phyloP scores from a whole-genome alignment of 2,113 vertebrate genomes.

The Cariama cristata region DNA sequence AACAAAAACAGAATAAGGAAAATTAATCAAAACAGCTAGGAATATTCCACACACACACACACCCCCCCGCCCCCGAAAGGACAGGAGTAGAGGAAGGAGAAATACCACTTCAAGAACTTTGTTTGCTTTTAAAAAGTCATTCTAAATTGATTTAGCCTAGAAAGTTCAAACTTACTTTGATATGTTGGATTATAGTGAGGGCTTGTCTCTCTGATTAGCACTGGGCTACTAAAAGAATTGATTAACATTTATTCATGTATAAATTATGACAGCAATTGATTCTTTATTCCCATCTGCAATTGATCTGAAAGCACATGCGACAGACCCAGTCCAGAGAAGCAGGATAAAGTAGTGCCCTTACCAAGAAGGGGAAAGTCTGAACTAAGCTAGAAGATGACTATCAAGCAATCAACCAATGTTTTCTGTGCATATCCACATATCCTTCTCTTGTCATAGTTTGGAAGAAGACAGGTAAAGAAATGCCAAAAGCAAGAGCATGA shows the following conservation, averaged over 20 bases:
- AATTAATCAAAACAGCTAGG: neutral
- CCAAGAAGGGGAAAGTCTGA: neutral
- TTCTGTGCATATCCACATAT: neutral
- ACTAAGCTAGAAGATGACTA: neutral
- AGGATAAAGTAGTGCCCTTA: neutral
- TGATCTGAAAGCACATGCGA: neutral
- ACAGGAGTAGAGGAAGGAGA: neutral
- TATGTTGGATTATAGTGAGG: neutral
- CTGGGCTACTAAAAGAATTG: neutral
- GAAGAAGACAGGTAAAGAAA: neutral
- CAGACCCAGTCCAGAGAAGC: neutral
- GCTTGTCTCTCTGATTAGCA: neutral
- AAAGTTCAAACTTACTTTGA: constrained; percentile 3
- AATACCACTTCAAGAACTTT: neutral
- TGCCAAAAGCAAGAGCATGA: neutral
- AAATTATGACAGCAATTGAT: constrained; percentile 33
- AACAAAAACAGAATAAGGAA: neutral
- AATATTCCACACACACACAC: neutral
- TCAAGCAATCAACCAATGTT: neutral
- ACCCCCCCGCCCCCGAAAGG: neutral
- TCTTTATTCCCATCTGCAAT: neutral
- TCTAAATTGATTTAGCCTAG: constrained; percentile 22
- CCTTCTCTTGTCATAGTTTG: neutral
- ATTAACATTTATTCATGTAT: constrained; percentile 30
- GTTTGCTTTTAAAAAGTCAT: neutral